A percentile compares a stretch with the other conserved stretches of the same genome.
These are phyloP conservation scores for Limnephilus lunatus DNA, from an alignment of 2,888 invertebrate genomes.

Conservation along the genomic window DNA sequence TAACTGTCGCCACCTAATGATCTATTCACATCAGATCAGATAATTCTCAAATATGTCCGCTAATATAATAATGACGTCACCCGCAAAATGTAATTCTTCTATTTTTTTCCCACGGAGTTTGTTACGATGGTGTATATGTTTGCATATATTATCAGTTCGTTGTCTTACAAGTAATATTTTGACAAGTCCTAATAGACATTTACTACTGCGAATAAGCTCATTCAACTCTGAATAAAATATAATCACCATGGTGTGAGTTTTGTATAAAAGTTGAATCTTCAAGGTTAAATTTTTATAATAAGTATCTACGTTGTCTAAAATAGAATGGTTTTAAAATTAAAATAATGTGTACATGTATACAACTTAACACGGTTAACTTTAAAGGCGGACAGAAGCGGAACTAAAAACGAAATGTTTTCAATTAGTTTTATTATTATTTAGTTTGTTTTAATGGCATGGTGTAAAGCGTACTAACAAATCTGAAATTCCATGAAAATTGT, in stretches of 20 bases:
- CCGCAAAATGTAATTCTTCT: background rate
- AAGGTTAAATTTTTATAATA: background rate
- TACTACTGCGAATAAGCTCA: constrained; percentile 11
- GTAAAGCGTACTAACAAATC: background rate
- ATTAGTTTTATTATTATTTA: background rate
- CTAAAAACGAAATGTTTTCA: background rate
- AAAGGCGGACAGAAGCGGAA: background rate
- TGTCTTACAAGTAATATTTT: constrained; percentile 38
- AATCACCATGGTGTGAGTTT: constrained; percentile 8
- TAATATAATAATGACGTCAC: background rate
- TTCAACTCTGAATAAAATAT: constrained; percentile 23
- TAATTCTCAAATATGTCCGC: background rate
- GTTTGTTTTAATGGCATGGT: no score
- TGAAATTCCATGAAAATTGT: background rate
- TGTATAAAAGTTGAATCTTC: constrained; percentile 1
- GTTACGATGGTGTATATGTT: constrained; percentile 34
- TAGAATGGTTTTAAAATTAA: background rate
- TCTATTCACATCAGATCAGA: background rate
- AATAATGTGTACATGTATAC: background rate
- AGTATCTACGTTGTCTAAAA: background rate
- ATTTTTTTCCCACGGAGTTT: constrained; percentile 43
- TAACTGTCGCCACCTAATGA: background rate
- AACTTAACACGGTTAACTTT: background rate
- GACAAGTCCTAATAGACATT: constrained; percentile 18
- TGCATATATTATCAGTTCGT: constrained; percentile 45